phyloP scores from a whole-genome alignment of 2,113 vertebrate species.

The Isurus oxyrinchus region DNA sequence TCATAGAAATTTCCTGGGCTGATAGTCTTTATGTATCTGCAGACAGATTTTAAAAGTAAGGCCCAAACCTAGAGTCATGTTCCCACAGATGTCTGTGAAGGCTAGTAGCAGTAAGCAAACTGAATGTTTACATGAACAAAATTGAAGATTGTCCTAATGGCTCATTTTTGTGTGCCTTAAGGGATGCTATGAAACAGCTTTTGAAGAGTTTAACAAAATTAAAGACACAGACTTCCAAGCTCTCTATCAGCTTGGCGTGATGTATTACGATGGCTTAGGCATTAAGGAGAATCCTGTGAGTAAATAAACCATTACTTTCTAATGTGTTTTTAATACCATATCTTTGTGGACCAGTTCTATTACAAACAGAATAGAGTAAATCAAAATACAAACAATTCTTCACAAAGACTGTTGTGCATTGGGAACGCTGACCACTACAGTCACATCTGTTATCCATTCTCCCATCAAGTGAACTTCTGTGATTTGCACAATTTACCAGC shows the following conservation, averaged over 20 bases:
- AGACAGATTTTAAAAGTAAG: not conserved
- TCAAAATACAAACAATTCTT: not conserved
- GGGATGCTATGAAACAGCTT: constrained; percentile 62
- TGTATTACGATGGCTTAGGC: constrained; percentile 72
- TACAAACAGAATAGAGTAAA: not conserved
- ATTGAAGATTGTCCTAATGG: not conserved
- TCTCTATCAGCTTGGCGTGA: constrained; percentile 70
- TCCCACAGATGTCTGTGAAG: not conserved
- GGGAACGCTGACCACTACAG: not conserved
- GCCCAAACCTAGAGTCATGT: not conserved
- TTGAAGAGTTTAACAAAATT: constrained; percentile 60
- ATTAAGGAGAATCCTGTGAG: constrained; percentile 57
- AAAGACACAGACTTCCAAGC: constrained; percentile 64
- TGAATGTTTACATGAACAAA: not conserved
- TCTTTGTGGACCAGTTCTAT: constrained; percentile 36
- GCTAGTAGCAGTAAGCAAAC: not conserved
- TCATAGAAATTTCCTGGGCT: not conserved
- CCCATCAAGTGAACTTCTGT: not conserved
- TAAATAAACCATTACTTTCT: constrained; percentile 38
- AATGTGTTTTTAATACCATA: constrained; percentile 33
- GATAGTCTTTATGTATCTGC: not conserved
- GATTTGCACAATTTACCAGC: not conserved
- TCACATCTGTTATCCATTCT: not conserved
- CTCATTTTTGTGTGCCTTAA: constrained; percentile 41
- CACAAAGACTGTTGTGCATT: not conserved